These are phyloP conservation scores for Antheraea pernyi DNA, from an alignment of 1,140 invertebrate species.

Conservation along the genomic window DNA sequence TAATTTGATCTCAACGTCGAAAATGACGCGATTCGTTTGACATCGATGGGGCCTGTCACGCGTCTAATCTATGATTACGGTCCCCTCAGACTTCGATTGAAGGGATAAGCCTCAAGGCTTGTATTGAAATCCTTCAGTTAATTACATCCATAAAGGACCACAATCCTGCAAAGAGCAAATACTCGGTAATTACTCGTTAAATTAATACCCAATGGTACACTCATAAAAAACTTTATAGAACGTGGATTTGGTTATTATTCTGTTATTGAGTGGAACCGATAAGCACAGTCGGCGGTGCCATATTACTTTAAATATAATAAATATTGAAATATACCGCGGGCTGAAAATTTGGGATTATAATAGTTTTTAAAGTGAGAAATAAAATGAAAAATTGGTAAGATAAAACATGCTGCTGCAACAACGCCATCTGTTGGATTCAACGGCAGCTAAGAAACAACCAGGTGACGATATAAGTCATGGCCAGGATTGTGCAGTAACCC, in stretches of 20 bases:
- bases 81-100: constrained; percentile 10
- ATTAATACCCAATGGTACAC: constrained; percentile 8
- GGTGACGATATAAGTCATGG: too few species aligned
- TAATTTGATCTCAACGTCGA: constrained; percentile 7
- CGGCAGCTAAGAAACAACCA: too few species aligned
- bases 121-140: constrained; percentile 25
- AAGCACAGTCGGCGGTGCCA: too few species aligned
- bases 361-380: too few species aligned
- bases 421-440: too few species aligned
- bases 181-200: constrained; percentile 17
- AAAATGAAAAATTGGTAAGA: too few species aligned
- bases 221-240: not conserved
- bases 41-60: constrained; percentile 15
- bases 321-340: too few species aligned
- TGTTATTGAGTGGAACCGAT: not conserved
- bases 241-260: not conserved
- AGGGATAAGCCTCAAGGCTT: constrained; percentile 24
- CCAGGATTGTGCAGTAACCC: too few species aligned
- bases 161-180: constrained; percentile 2
- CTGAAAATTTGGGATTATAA: too few species aligned
- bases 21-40: constrained; percentile 11
- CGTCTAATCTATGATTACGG: constrained; percentile 22
- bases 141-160: constrained; percentile 15
- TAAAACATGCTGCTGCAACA: too few species aligned
- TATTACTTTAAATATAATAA: too few species aligned